Conservation (phyloP, 2,797 vertebrate species). For the Brachyalestes nurse region DNA sequence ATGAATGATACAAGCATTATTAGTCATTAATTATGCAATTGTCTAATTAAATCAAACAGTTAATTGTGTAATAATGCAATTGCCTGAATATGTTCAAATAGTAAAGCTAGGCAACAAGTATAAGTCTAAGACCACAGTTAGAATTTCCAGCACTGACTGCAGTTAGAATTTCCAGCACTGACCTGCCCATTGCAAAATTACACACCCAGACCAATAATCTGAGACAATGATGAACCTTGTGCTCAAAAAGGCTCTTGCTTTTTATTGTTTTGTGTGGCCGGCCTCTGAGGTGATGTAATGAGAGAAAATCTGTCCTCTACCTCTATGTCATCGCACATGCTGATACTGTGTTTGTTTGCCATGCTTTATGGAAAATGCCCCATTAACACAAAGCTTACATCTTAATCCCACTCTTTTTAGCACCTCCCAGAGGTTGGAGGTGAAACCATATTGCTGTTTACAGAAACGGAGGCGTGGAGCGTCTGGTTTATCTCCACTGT, state of each 20-base stretch:
- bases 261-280: slow-evolving; percentile 6
- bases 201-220: slow-evolving; percentile 22
- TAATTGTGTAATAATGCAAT: background rate
- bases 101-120: background rate
- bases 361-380: background rate
- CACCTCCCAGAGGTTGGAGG: background rate
- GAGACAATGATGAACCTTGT: slow-evolving; percentile 31
- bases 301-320: slow-evolving; percentile 8
- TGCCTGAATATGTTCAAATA: too few relatives aligned
- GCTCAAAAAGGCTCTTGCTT: slow-evolving; percentile 12
- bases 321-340: slow-evolving; percentile 7
- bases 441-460: slow-evolving; percentile 22
- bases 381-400: background rate
- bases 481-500: slow-evolving; percentile 36
- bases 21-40: too few relatives aligned
- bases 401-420: background rate
- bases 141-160: slow-evolving; percentile 1
- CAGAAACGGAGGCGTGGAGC: slow-evolving; percentile 2
- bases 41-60: too few relatives aligned
- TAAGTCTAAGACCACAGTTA: background rate
- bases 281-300: slow-evolving; percentile 19
- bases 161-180: slow-evolving; percentile 3
- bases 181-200: slow-evolving; percentile 44
- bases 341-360: background rate
- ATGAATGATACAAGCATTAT: too few relatives aligned